Evolutionary conservation across 2,797 vertebrate species (phyloP).

Genomic region (Pseudochromis fuscus): DNA sequence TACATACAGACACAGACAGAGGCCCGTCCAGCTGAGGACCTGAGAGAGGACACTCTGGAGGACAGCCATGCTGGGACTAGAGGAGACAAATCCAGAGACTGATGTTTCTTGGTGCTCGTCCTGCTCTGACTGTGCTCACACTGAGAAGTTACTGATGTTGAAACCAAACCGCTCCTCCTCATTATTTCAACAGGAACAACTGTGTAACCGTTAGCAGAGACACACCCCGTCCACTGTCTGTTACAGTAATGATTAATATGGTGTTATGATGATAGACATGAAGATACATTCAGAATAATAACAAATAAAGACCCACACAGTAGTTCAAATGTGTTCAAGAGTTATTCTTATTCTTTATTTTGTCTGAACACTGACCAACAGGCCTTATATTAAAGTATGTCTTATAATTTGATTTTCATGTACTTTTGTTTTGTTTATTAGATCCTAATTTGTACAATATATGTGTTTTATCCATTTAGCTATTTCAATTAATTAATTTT

Average conservation of each 20-base stretch:
- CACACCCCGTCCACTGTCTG: conserved; percentile 22
- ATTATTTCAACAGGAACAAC: conserved; percentile 22
- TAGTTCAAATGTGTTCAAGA: too few relatives aligned
- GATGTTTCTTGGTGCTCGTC: rapidly evolving
- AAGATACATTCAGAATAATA: too few relatives aligned
- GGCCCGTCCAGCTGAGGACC: conserved; percentile 42
- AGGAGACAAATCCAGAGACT: not conserved
- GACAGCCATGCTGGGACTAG: conserved; percentile 45
- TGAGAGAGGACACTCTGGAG: conserved; percentile 37
- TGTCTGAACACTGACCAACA: too few relatives aligned
- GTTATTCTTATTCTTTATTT: too few relatives aligned
- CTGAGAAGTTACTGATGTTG: conserved; percentile 39
- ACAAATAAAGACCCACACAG: too few relatives aligned
- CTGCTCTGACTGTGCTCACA: conserved; percentile 8
- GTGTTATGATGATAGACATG: too few relatives aligned
- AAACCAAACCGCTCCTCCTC: conserved; percentile 32
- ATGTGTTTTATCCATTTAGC: too few relatives aligned
- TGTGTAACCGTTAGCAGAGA: not conserved
- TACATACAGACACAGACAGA: conserved; percentile 28
- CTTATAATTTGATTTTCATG: too few relatives aligned
- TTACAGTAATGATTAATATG: not conserved
- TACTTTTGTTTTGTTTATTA: too few relatives aligned
- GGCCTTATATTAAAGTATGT: too few relatives aligned
- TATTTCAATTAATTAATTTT: too few relatives aligned
- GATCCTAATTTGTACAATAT: too few relatives aligned